A percentile compares a stretch with the other conserved stretches of the same genome.
Conservation (phyloP, 2,113 vertebrate genomes). For the Otocyon megalotis region DNA sequence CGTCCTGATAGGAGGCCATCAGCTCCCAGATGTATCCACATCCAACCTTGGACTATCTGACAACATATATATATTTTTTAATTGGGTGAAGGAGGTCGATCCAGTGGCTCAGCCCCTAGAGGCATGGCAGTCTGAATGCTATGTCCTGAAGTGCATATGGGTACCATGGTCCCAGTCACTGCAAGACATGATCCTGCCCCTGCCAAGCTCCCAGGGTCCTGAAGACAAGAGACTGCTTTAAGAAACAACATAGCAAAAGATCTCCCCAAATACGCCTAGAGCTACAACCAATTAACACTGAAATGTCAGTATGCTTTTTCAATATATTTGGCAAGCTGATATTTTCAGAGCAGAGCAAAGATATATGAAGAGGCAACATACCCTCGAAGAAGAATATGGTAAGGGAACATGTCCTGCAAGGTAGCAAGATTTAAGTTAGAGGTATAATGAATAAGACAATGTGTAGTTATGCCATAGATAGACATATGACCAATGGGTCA, state of each 20-base stretch:
- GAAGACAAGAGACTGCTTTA: background rate
- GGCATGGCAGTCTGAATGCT: background rate
- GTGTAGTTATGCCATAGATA: background rate
- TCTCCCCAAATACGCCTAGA: background rate
- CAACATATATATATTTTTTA: background rate
- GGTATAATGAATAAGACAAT: background rate
- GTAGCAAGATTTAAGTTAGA: background rate
- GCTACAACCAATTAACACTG: too few relatives aligned
- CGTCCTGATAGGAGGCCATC: background rate
- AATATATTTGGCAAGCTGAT: background rate
- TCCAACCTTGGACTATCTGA: background rate
- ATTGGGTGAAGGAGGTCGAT: background rate
- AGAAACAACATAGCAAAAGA: background rate
- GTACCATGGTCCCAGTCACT: background rate
- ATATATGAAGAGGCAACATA: background rate
- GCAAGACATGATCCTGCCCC: background rate
- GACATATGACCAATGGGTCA: accelerated
- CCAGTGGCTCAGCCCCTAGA: background rate
- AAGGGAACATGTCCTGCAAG: background rate
- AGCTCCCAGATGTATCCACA: background rate
- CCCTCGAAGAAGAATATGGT: background rate
- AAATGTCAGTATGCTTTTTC: background rate
- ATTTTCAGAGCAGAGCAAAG: background rate
- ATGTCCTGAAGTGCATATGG: background rate
- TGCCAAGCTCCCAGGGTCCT: too few relatives aligned